Conservation (phyloP, 2,888 invertebrate genomes). For the Cosmorhoe ocellata region DNA sequence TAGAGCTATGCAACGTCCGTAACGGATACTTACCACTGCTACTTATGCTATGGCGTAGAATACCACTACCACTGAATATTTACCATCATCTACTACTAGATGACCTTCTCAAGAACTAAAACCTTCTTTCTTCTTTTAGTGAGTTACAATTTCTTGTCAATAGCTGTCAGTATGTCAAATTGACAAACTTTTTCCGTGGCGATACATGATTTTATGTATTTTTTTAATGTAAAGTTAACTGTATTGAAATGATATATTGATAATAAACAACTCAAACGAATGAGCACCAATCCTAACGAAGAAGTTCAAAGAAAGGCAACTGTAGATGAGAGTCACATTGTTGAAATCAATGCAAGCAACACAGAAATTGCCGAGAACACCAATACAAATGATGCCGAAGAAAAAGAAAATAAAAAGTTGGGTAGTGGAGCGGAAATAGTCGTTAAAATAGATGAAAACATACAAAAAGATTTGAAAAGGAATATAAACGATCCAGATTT, state of each 20-base stretch:
- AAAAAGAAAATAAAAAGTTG: not conserved
- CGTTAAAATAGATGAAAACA: slow-evolving; percentile 9
- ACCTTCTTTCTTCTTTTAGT: no score
- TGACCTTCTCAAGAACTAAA: no score
- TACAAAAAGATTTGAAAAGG: not conserved
- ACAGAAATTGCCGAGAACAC: not conserved
- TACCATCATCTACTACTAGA: no score
- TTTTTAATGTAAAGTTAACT: no score
- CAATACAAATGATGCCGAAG: not conserved
- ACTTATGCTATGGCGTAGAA: no score
- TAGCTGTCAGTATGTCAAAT: no score
- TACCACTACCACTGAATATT: no score
- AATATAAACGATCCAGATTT: slow-evolving; percentile 2
- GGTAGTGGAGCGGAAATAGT: slow-evolving; percentile 11
- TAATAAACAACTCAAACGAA: not conserved
- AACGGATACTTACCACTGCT: no score
- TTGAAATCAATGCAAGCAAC: slow-evolving; percentile 3
- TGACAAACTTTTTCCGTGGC: no score
- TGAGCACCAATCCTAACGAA: slow-evolving; percentile 1
- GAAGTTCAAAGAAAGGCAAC: not conserved
- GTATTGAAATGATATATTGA: not conserved
- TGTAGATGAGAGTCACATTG: not conserved
- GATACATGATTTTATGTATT: no score
- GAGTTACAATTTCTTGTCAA: no score
- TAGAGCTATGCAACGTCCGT: no score